Evolutionary conservation across 64 coral and sea anemone genomes (phyloP).

Genomic region (Actinia equina): DNA sequence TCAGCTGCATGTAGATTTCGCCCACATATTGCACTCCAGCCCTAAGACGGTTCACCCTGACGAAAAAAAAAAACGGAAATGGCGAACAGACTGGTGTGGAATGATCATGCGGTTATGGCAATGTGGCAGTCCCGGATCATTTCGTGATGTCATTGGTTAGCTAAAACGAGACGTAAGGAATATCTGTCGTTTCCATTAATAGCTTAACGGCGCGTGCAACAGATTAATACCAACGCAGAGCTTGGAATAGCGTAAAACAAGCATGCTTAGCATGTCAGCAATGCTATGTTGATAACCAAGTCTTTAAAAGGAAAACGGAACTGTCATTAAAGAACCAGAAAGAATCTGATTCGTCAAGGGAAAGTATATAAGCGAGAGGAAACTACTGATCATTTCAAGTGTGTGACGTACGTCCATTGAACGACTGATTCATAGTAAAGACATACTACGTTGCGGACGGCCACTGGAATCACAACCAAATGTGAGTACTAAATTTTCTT

Average conservation of each 20-base stretch:
- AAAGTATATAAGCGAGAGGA: background rate
- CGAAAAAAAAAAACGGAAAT: background rate
- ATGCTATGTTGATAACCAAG: constrained; percentile 5
- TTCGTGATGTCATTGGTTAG: constrained; percentile 8
- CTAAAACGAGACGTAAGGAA: background rate
- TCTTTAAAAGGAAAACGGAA: constrained; percentile 14
- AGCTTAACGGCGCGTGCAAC: background rate
- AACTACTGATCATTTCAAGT: background rate
- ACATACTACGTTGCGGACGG: background rate
- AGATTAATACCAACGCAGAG: constrained; percentile 12
- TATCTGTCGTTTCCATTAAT: background rate
- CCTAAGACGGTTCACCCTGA: background rate
- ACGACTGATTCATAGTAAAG: background rate
- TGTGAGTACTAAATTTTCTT: background rate
- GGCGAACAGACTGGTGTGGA: background rate
- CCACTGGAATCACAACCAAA: background rate
- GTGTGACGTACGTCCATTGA: background rate
- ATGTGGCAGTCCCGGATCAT: background rate
- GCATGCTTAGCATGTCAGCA: background rate
- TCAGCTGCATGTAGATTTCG: background rate
- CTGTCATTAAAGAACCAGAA: background rate
- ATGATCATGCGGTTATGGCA: background rate
- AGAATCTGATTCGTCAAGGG: background rate
- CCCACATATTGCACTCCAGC: background rate
- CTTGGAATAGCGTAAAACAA: constrained; percentile 7